Evolutionary conservation across 2,113 vertebrate genomes (phyloP).

Genomic region (Rhodinocichla rosea): DNA sequence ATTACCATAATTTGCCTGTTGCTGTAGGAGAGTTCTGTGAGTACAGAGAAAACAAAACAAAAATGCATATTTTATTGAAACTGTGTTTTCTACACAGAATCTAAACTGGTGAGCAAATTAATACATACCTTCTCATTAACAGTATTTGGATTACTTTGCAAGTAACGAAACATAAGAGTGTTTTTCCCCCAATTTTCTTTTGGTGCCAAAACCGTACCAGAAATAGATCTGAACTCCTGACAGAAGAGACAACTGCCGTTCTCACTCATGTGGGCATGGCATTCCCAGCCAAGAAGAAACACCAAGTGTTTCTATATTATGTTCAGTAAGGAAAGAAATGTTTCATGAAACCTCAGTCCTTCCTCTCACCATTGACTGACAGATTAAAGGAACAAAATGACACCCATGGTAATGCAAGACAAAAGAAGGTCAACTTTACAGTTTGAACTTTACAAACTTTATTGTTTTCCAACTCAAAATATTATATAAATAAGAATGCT

Average conservation of each 20-base stretch:
- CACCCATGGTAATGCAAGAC: not conserved
- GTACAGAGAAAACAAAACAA: not conserved
- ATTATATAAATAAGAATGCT: not conserved
- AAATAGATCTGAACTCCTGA: constrained; percentile 6
- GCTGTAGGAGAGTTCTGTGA: not conserved
- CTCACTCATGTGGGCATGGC: not conserved
- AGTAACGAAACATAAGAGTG: not conserved
- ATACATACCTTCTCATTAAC: not conserved
- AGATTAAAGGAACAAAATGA: constrained; percentile 22
- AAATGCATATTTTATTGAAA: not conserved
- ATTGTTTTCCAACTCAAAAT: not conserved
- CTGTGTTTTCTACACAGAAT: not conserved
- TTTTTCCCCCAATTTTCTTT: not conserved
- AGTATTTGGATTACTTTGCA: not conserved
- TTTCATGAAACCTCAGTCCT: not conserved
- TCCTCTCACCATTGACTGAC: not conserved
- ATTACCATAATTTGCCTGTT: not conserved
- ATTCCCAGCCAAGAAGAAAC: not conserved
- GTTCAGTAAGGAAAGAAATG: not conserved
- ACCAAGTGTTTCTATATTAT: not conserved
- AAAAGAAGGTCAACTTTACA: not conserved
- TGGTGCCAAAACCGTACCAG: not conserved
- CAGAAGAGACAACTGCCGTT: not conserved
- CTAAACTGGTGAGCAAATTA: not conserved
- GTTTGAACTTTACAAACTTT: not conserved